Evolutionary conservation across 2,113 vertebrate genomes (phyloP), one percentile per base, ranked within the genome.

Genomic region (Hemichromis elongatus): DNA sequence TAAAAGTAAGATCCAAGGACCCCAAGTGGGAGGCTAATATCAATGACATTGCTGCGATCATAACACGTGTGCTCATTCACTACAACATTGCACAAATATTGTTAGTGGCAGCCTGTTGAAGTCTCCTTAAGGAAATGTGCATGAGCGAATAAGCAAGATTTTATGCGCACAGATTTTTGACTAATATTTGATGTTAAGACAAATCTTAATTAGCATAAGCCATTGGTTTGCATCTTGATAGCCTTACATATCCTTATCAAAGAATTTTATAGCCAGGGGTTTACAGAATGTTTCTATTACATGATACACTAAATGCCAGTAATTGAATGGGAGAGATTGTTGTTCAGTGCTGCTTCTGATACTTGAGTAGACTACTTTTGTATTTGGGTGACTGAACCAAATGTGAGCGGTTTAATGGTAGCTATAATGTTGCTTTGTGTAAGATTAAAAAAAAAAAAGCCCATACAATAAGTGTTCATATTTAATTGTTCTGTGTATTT

Each of bases 91-190:
- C 56, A 85, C 73, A 79, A 30, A 42, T 59, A 86, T 73, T 79
- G 61, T 85, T 54, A 84, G 84, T 90, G 85, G 91, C 90, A 92
- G 87, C 81, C 83, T 79, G 70, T 84, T 84, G 19, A 81, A 82
- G 68, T 66, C 84, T 87, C 59, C 73, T 63, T 89, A 83, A 81
- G 63, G 68, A 90, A 91, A 86, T 83, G 86, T 86, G 86, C 90
- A 93, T 89, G 91, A 87, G 81, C 16, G 83, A 88, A 81, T 80
- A 77, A 83, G 33, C 53, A 77, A 84, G 35, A 89, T 61, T 85
- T 84, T 56, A 88, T 88, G 90, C 86, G 40, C 80, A 70, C 42
- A 77, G 40, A 80, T 80, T 89, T 84, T 83, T 68, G 7, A 84
- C 19, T 70, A 63, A 73, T 30, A 70, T 66, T 80, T 85, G 45